A percentile compares a stretch with the other conserved stretches of the same genome.
phyloP scores from a whole-genome alignment of 1,140 invertebrate species.

The Brachionus paranguensis region DNA sequence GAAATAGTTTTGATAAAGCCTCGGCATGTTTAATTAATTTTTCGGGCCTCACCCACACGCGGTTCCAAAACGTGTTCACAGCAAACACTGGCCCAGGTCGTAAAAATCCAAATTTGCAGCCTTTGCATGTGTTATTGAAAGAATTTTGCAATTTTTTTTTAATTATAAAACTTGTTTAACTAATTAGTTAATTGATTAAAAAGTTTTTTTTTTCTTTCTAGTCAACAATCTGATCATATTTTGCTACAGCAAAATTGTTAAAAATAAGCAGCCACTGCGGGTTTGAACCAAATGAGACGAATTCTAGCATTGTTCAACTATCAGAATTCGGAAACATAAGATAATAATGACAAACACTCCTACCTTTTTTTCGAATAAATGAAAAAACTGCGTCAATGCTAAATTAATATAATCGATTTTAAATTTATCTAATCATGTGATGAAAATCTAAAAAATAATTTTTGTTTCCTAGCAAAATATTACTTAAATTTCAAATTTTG shows the following conservation, averaged over 20 bases:
- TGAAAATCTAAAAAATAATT: too few relatives aligned
- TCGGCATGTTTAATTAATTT: neutral
- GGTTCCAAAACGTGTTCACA: neutral
- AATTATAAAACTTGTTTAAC: neutral
- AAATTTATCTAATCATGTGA: too few relatives aligned
- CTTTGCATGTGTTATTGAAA: neutral
- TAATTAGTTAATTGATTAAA: neutral
- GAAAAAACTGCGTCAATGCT: too few relatives aligned
- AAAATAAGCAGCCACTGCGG: neutral
- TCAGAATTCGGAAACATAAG: too few relatives aligned
- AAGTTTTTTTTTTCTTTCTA: neutral
- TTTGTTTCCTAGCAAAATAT: too few relatives aligned
- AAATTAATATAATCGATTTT: too few relatives aligned
- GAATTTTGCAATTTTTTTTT: neutral
- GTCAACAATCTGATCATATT: neutral
- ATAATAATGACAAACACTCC: too few relatives aligned
- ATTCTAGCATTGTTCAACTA: too few relatives aligned
- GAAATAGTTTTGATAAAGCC: slow-evolving; percentile 1
- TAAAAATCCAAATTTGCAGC: neutral
- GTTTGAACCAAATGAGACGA: neutral
- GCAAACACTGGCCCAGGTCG: neutral
- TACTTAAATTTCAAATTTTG: too few relatives aligned
- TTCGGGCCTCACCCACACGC: neutral
- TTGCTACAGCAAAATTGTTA: neutral
- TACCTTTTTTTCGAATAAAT: too few relatives aligned